A percentile compares a stretch with the other conserved stretches of the same genome.
Conservation (phyloP, 2,888 invertebrate genomes). For the Agrotis puta region DNA sequence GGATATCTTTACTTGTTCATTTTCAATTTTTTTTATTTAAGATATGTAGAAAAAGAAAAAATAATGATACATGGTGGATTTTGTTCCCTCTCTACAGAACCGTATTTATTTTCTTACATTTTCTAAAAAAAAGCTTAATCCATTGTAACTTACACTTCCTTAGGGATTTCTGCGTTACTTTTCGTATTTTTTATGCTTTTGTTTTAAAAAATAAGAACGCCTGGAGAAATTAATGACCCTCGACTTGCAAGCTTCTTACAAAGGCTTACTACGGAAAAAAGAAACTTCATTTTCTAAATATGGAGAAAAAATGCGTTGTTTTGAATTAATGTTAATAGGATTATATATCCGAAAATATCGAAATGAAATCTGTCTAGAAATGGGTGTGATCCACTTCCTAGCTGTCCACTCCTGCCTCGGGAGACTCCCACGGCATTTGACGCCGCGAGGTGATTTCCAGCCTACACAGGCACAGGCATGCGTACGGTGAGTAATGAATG, state of each 20-base stretch:
- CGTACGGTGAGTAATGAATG: no score
- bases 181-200: slow-evolving; percentile 37
- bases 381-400: no score
- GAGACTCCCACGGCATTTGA: no score
- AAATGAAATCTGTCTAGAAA: no score
- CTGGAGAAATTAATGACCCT: slow-evolving; percentile 47
- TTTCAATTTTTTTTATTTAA: no score
- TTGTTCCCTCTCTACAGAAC: neutral
- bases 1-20: no score
- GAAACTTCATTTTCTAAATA: slow-evolving; percentile 2
- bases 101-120: slow-evolving; percentile 16
- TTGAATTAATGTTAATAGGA: neutral
- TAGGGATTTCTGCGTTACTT: slow-evolving; percentile 32
- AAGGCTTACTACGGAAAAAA: slow-evolving; percentile 13
- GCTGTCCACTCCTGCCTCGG: no score
- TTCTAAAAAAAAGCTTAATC: slow-evolving; percentile 25
- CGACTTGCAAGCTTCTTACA: slow-evolving; percentile 35
- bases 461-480: no score
- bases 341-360: neutral
- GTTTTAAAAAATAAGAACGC: slow-evolving; percentile 31
- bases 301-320: neutral
- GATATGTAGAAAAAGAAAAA: no score
- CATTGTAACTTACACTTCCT: slow-evolving; percentile 36
- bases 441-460: no score
- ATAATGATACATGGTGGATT: no score